These are phyloP conservation scores for Hiodon tergisus DNA, from an alignment of 2,113 vertebrate species.

Conservation along the genomic window DNA sequence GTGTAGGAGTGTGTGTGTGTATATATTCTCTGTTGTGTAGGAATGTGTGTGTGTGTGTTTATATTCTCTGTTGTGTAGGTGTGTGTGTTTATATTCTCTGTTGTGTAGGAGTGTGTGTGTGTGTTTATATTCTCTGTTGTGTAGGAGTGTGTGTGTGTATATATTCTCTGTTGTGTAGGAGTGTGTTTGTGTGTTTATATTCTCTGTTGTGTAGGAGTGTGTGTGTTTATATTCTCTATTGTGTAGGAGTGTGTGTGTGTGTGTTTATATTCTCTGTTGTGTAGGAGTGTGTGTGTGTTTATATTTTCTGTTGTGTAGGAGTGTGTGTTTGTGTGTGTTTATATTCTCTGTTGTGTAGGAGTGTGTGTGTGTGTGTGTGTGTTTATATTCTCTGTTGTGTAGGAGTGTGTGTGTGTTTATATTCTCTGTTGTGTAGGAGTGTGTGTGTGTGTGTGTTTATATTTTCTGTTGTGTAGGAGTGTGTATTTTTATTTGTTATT, in stretches of 20 bases:
- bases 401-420: neutral
- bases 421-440: neutral
- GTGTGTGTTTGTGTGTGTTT: neutral
- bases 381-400: neutral
- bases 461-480: neutral
- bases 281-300: neutral
- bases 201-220: neutral
- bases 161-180: neutral
- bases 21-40: neutral
- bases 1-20: neutral
- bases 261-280: neutral
- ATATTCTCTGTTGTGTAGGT: neutral
- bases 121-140: neutral
- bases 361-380: slow-evolving; percentile 3
- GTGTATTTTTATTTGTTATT: neutral
- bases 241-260: neutral
- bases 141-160: neutral
- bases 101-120: neutral
- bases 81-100: neutral
- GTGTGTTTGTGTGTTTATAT: neutral
- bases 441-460: neutral
- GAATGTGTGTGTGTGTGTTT: neutral
- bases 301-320: neutral
- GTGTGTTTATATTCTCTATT: neutral
- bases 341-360: neutral